A percentile compares a stretch with the other conserved stretches of the same genome.
phyloP scores from a whole-genome alignment of 2,113 vertebrate genomes.

The Otolemur garnettii region DNA sequence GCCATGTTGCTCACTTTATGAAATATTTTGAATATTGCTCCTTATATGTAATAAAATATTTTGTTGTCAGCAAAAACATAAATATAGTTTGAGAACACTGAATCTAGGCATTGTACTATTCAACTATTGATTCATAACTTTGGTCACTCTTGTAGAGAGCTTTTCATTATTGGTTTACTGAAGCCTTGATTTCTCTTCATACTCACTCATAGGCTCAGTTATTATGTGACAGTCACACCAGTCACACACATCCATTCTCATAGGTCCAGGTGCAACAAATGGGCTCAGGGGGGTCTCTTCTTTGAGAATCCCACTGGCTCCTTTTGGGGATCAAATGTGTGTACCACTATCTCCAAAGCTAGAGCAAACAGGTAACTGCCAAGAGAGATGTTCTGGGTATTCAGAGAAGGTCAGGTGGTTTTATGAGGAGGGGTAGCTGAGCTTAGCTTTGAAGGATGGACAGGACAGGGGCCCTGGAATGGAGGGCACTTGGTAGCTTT shows the following conservation, averaged over 20 bases:
- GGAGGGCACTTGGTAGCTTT: not conserved
- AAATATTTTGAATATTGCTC: constrained; percentile 25
- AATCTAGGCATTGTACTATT: not conserved
- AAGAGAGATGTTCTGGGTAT: not conserved
- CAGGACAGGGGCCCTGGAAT: accelerated
- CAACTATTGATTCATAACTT: not conserved
- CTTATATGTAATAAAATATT: not conserved
- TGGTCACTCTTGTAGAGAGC: not conserved
- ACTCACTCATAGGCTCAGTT: not conserved
- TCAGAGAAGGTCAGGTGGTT: not conserved
- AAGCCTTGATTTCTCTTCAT: not conserved
- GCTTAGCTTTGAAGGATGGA: not conserved
- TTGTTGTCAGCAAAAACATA: not conserved
- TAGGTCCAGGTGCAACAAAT: no score
- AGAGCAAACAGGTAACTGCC: not conserved
- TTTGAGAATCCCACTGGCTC: not conserved
- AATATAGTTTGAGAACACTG: not conserved
- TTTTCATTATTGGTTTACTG: not conserved
- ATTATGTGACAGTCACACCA: not conserved
- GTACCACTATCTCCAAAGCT: not conserved
- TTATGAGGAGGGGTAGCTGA: not conserved
- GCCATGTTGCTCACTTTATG: not conserved
- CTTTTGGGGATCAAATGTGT: not conserved
- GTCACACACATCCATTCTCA: not conserved
- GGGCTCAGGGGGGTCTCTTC: not conserved